phyloP scores from a whole-genome alignment of 2,797 vertebrate species.

The Enteromius radiatus region DNA sequence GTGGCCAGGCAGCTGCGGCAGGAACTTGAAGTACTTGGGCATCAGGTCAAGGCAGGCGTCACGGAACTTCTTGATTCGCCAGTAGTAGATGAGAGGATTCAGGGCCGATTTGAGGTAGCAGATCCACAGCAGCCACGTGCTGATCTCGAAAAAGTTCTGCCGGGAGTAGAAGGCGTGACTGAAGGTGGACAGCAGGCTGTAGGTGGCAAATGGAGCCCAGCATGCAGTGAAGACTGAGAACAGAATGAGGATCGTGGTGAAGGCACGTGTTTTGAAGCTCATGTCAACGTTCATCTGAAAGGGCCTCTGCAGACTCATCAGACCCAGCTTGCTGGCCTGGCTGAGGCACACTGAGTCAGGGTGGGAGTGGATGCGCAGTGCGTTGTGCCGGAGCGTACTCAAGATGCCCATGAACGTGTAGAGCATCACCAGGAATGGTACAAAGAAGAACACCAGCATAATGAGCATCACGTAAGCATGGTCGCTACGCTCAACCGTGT shows the following conservation, averaged over 20 bases:
- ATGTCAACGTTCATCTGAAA: conserved; percentile 98
- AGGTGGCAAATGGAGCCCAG: conserved; percentile 93
- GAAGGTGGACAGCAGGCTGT: conserved; percentile 93
- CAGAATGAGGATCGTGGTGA: conserved; percentile 97
- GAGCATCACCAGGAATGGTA: conserved; percentile 92
- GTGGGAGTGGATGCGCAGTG: conserved; percentile 93
- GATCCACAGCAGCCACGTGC: conserved; percentile 96
- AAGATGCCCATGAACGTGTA: conserved; percentile 97
- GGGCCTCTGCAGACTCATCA: conserved; percentile 93
- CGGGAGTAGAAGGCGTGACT: conserved; percentile 88
- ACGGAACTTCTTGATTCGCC: conserved; percentile 99
- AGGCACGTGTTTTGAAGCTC: conserved; percentile 99
- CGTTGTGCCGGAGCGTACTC: conserved; percentile 94
- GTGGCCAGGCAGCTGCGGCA: conserved; percentile 91
- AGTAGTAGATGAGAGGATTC: conserved; percentile 99
- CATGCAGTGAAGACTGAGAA: conserved; percentile 95
- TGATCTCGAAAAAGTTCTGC: conserved; percentile 93
- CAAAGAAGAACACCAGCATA: conserved; percentile 90
- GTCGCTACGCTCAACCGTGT: conserved; percentile 85
- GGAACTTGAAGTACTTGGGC: conserved; percentile 95
- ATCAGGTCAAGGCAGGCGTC: conserved; percentile 95
- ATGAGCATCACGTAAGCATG: conserved; percentile 89
- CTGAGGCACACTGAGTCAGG: conserved; percentile 92
- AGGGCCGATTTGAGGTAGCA: conserved; percentile 99
- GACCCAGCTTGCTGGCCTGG: conserved; percentile 94